Conservation (phyloP, 2,888 invertebrate genomes). For the Drosophila melanosoma region DNA sequence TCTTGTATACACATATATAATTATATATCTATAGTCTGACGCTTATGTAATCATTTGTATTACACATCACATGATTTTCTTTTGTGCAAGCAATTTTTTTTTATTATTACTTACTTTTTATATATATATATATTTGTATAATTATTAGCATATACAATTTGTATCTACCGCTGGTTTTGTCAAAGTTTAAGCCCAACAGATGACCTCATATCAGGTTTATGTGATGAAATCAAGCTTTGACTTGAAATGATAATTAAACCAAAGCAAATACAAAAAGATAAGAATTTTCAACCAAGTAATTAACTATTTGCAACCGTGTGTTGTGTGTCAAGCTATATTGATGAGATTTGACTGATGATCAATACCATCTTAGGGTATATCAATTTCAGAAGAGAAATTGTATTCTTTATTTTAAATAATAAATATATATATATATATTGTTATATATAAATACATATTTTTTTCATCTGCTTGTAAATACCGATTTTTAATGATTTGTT, state of each 20-base stretch:
- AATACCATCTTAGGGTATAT: neutral
- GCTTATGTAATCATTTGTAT: slow-evolving; percentile 58
- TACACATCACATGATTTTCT: slow-evolving; percentile 32
- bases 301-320: neutral
- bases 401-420: neutral
- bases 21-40: slow-evolving; percentile 21
- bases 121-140: slow-evolving; percentile 11
- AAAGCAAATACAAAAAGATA: neutral
- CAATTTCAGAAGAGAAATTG: neutral
- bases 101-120: neutral
- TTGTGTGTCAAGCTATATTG: neutral
- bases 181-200: neutral
- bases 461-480: neutral
- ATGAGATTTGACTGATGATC: neutral
- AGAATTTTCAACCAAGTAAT: neutral
- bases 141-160: slow-evolving; percentile 13
- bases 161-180: neutral
- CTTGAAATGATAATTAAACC: neutral
- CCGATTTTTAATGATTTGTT: neutral
- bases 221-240: neutral
- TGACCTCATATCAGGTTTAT: neutral
- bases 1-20: slow-evolving; percentile 9
- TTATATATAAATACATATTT: neutral
- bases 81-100: neutral
- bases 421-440: neutral